Conservation (phyloP, 2,797 vertebrate genomes). For the Gorsachius magnificus region DNA sequence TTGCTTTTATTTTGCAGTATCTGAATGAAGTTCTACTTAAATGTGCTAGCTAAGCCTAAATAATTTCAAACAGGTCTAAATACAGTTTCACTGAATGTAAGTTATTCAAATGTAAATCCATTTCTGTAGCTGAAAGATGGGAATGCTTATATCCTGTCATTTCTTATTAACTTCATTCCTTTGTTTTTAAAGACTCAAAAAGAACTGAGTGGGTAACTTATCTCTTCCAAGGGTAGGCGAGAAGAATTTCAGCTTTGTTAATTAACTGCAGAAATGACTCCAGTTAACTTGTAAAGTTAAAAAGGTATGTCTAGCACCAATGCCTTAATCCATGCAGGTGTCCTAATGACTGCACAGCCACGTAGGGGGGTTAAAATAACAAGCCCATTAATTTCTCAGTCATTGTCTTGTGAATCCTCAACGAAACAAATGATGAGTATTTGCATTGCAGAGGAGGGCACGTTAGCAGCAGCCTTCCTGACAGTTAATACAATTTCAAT, state of each 20-base stretch:
- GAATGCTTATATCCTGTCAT: not conserved
- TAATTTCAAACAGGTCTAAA: conserved; percentile 51
- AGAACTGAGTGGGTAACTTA: not conserved
- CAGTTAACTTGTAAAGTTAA: not conserved
- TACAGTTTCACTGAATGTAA: conserved; percentile 28
- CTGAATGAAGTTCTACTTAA: conserved; percentile 54
- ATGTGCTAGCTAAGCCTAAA: conserved; percentile 26
- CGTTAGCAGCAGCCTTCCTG: conserved; percentile 5
- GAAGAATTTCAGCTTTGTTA: not conserved
- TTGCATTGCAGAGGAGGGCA: not conserved
- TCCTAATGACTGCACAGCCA: not conserved
- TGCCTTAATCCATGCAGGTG: conserved; percentile 46
- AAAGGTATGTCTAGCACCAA: not conserved
- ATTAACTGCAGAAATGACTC: not conserved
- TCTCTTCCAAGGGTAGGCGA: not conserved
- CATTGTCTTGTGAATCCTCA: not conserved
- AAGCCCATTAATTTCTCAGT: not conserved
- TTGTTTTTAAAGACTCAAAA: not conserved
- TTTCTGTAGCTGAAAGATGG: not conserved
- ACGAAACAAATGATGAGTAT: not conserved
- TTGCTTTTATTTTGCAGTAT: conserved; percentile 58
- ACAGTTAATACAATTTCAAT: not conserved
- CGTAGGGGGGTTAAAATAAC: not conserved
- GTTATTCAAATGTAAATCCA: not conserved
- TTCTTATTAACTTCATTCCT: not conserved